A percentile compares a stretch with the other conserved stretches of the same genome.
phyloP scores from a whole-genome alignment of 2,113 vertebrate species.

The Pseudopodoces humilis region DNA sequence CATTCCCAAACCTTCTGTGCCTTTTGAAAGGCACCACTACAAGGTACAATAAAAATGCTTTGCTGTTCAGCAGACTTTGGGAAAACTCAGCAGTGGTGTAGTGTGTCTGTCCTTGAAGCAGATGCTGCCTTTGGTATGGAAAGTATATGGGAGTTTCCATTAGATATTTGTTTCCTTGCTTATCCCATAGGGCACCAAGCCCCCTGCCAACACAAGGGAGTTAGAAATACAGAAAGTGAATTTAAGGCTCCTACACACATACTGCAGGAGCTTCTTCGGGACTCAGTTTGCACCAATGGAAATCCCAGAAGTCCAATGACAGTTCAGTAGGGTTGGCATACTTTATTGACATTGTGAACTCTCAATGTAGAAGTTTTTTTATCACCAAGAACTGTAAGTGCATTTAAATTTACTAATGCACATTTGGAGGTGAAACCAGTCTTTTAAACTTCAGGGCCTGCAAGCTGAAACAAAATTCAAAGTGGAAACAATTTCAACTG shows the following conservation, averaged over 20 bases:
- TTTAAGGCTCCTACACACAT: background rate
- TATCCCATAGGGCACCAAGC: background rate
- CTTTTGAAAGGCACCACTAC: background rate
- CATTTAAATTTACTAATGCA: background rate
- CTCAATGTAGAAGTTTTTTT: background rate
- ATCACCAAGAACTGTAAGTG: background rate
- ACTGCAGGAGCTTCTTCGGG: background rate
- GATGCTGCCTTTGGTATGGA: background rate
- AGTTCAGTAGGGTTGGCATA: background rate
- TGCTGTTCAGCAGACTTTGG: background rate
- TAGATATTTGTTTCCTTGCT: background rate
- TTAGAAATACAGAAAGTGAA: background rate
- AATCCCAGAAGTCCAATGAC: background rate
- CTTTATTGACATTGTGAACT: background rate
- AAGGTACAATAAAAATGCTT: background rate
- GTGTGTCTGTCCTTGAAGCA: background rate
- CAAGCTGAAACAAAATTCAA: background rate
- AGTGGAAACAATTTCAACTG: background rate
- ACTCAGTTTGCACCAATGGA: background rate
- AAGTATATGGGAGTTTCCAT: background rate
- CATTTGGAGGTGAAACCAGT: background rate
- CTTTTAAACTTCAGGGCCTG: background rate
- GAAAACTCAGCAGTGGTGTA: background rate
- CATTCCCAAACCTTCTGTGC: background rate
- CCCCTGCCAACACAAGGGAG: background rate